Evolutionary conservation across 2,113 vertebrate species (phyloP), one percentile per base, ranked within the genome.

Genomic region (Equus quagga): DNA sequence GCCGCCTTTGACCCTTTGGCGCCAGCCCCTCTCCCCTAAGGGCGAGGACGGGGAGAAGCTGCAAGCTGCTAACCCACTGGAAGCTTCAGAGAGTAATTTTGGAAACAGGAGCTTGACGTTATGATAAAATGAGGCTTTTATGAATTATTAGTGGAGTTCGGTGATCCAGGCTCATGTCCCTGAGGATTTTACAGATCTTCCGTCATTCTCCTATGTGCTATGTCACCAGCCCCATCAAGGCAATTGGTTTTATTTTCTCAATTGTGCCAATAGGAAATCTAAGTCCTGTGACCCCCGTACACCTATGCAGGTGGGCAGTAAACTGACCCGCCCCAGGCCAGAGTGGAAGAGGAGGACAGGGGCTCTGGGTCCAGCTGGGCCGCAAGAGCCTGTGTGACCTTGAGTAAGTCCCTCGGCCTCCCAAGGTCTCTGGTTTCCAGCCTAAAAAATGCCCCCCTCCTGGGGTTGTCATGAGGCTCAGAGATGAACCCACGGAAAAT

Each of bases 191-290:
- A 23, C 44, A 54, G 73, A 62, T 19, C 23, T 49, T 54, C 51
- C 51, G 15, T 33, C n/a, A 1, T 17, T 70, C 46, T 64, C 46
- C 46, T 14, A 54, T 9, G 79, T 49, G 56, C 51, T 13, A 11
- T 15, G 17, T 67, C 18, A 5, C 62, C 15, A 36, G 41, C 4
- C 41, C 11, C 60, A 8, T 4, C 5, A 58, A 62, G 58, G 14
- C 41, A 60, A 44, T 56, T 10, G 80, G n/a, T 72, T 88, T 88
- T 83, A 82, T 83, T 60, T 88, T 64, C 93, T 64, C 46, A 31
- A 1, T 36, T 46, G 7, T 44, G 69, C 54, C 79, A 41, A 81
- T 8, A 54, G n/a, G 44, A 72, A 33, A 72, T 36, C 51, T 67
- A n/a, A 80, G 54, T 54, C 41, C 44, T 31, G 10, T 21, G 60